Conservation (phyloP, 1,140 invertebrate genomes). For the Paraescarpia echinospica region DNA sequence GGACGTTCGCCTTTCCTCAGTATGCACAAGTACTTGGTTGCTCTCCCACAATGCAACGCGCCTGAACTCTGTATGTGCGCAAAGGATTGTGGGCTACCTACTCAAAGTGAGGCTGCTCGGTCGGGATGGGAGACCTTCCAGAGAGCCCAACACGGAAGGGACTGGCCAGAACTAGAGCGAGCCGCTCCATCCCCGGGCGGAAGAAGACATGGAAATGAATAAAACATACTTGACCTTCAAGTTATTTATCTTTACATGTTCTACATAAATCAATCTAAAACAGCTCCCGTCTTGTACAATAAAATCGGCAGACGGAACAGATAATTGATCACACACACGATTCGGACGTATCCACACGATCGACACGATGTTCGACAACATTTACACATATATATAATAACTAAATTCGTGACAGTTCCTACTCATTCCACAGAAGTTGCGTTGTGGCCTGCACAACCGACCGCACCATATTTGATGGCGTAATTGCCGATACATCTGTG, state of each 20-base stretch:
- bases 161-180: not conserved
- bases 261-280: not conserved
- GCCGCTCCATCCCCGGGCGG: too few relatives aligned
- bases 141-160: not conserved
- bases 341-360: not conserved
- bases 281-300: not conserved
- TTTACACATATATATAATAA: not conserved
- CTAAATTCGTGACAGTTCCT: not conserved
- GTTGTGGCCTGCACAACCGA: not conserved
- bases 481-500: not conserved
- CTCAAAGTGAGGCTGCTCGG: too few relatives aligned
- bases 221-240: not conserved
- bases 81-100: too few relatives aligned
- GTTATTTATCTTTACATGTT: not conserved
- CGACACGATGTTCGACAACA: not conserved
- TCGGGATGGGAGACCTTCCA: too few relatives aligned
- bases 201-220: not conserved
- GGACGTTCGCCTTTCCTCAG: too few relatives aligned
- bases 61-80: too few relatives aligned
- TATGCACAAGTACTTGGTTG: too few relatives aligned
- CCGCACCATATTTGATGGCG: not conserved
- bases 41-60: too few relatives aligned
- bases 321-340: not conserved
- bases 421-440: not conserved
- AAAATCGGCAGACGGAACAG: not conserved